phyloP scores from a whole-genome alignment of 2,113 vertebrate species.

The Proteles cristata region DNA sequence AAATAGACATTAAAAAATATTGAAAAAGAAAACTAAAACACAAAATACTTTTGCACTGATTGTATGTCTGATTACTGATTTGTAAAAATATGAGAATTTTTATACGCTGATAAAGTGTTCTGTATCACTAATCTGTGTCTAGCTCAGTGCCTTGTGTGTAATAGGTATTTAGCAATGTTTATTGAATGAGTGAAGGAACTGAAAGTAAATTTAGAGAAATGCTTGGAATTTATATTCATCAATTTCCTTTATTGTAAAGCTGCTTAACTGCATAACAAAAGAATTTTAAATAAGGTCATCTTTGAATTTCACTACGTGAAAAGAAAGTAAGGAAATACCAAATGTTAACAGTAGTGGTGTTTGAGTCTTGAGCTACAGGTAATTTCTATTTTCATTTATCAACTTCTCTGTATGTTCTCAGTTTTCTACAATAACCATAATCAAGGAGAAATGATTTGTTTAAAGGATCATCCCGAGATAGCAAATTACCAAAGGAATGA shows the following conservation, averaged over 20 bases:
- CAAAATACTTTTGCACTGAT: not conserved
- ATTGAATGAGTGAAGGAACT: not conserved
- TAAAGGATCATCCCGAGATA: constrained; percentile 51
- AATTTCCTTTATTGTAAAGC: constrained; percentile 53
- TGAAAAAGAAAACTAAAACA: not conserved
- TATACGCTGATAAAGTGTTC: not conserved
- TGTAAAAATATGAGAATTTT: constrained; percentile 43
- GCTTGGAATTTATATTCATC: constrained; percentile 45
- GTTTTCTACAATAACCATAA: constrained; percentile 43
- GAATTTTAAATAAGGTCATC: constrained; percentile 24
- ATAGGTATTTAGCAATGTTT: constrained; percentile 42
- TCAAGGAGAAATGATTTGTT: constrained; percentile 37
- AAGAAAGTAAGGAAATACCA: not conserved
- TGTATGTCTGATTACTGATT: not conserved
- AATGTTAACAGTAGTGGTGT: not conserved
- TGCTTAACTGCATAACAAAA: constrained; percentile 22
- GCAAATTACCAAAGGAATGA: constrained; percentile 44
- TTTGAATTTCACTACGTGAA: constrained; percentile 42
- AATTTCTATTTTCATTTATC: constrained; percentile 52
- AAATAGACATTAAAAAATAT: not conserved
- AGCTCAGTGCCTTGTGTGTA: not conserved
- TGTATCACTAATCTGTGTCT: constrained; percentile 3
- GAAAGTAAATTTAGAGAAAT: constrained; percentile 60
- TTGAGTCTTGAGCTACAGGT: not conserved
- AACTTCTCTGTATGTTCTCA: constrained; percentile 43